Conservation (phyloP, 2,113 vertebrate genomes). For the Gyps fulvus region DNA sequence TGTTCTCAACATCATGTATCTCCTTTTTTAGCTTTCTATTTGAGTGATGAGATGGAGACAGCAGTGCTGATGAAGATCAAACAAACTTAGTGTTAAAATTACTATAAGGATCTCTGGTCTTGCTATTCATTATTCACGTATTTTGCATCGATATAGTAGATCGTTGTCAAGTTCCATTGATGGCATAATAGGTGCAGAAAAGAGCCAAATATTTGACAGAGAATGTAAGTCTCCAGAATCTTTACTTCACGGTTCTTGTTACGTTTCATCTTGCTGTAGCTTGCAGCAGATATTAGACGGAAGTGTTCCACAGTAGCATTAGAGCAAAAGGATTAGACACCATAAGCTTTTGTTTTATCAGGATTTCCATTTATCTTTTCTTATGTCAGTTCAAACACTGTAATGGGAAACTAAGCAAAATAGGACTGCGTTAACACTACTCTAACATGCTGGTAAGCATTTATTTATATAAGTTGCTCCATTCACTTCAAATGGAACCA, state of each 20-base stretch:
- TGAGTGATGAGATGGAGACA: neutral
- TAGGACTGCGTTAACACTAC: neutral
- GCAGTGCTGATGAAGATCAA: neutral
- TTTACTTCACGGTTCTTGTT: neutral
- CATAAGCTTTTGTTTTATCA: neutral
- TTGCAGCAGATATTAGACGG: neutral
- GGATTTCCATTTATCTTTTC: neutral
- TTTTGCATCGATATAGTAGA: neutral
- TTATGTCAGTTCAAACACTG: neutral
- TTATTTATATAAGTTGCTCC: neutral
- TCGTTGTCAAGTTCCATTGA: neutral
- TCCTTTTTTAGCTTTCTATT: neutral
- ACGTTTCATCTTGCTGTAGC: neutral
- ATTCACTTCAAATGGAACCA: neutral
- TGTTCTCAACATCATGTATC: neutral
- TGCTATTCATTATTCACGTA: neutral
- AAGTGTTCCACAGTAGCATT: neutral
- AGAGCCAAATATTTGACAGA: constrained; percentile 15
- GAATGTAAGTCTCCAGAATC: neutral
- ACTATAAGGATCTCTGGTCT: neutral
- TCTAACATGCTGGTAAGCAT: neutral
- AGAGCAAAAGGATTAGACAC: neutral
- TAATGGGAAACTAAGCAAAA: neutral
- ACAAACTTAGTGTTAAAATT: neutral
- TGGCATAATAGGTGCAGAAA: neutral